Conservation (phyloP, 2,888 invertebrate genomes). For the Aradus depressus region DNA sequence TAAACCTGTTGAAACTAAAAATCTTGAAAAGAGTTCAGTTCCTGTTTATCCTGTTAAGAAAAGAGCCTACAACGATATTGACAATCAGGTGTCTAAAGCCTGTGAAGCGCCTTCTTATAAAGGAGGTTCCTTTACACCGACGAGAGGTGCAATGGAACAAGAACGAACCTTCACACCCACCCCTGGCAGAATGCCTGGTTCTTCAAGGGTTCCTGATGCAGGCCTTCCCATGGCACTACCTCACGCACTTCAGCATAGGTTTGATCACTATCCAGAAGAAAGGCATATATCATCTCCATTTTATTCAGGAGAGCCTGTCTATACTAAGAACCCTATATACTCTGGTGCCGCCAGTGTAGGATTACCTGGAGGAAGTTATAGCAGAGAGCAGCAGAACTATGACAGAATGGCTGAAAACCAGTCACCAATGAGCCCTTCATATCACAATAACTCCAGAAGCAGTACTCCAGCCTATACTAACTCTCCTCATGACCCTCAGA, state of each 20-base stretch:
- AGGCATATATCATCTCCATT: slow-evolving; percentile 24
- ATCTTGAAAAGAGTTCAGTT: slow-evolving; percentile 25
- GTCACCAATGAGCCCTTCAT: neutral
- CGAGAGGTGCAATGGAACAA: slow-evolving; percentile 30
- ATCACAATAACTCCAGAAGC: slow-evolving; percentile 10
- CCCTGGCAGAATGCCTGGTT: slow-evolving; percentile 30
- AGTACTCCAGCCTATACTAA: slow-evolving; percentile 14
- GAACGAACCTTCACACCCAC: slow-evolving; percentile 31
- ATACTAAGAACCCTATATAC: slow-evolving; percentile 24
- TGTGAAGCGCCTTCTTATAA: slow-evolving; percentile 18
- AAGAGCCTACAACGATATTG: slow-evolving; percentile 46
- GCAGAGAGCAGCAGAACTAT: slow-evolving; percentile 16
- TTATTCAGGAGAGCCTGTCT: slow-evolving; percentile 24
- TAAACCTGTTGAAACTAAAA: slow-evolving; percentile 36
- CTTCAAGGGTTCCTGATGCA: slow-evolving; percentile 26
- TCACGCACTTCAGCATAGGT: slow-evolving; percentile 16
- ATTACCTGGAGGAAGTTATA: slow-evolving; percentile 19
- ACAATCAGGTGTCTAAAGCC: slow-evolving; percentile 27
- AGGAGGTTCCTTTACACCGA: slow-evolving; percentile 30
- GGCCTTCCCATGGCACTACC: slow-evolving; percentile 24
- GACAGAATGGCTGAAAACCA: slow-evolving; percentile 3
- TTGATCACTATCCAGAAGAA: slow-evolving; percentile 24
- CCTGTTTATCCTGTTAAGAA: slow-evolving; percentile 51
- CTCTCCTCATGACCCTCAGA: slow-evolving; percentile 15
- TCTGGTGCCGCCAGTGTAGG: slow-evolving; percentile 20